phyloP scores from a whole-genome alignment of 1,140 invertebrate genomes.

The Cydia fagiglandana region DNA sequence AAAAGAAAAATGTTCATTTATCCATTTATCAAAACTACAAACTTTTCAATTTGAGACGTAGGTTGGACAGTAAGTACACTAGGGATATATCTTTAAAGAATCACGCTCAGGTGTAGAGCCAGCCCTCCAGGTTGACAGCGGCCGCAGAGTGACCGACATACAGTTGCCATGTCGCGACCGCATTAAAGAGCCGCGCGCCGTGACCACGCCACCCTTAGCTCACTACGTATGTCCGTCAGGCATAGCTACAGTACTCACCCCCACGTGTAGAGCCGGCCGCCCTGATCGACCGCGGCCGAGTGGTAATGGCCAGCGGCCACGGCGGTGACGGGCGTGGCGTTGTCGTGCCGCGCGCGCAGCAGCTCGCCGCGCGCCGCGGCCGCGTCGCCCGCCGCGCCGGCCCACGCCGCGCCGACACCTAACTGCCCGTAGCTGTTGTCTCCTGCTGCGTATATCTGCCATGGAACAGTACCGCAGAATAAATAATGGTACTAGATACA shows the following conservation, averaged over 20 bases:
- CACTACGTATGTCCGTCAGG: conserved; percentile 45
- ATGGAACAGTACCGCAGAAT: conserved; percentile 3
- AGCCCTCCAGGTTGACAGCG: no score
- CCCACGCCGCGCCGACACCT: conserved; percentile 57
- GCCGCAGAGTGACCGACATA: no score
- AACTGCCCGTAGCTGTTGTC: conserved; percentile 67
- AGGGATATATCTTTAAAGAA: neutral
- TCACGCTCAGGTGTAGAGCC: no score
- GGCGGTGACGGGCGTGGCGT: conserved; percentile 44
- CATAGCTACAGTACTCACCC: conserved; percentile 47
- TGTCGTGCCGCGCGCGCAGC: conserved; percentile 36
- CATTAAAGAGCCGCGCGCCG: conserved; percentile 40
- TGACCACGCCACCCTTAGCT: conserved; percentile 58
- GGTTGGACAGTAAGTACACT: neutral
- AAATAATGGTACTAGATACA: no score
- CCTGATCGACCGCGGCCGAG: conserved; percentile 59
- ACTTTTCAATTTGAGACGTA: no score
- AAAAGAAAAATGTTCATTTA: conserved; percentile 34
- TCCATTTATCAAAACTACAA: neutral
- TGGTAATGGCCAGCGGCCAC: conserved; percentile 66
- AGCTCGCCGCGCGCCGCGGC: conserved; percentile 43
- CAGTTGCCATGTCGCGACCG: neutral
- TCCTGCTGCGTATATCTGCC: conserved; percentile 59
- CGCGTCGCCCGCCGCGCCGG: conserved; percentile 50
- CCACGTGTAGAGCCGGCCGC: conserved; percentile 63